Evolutionary conservation across 1,140 invertebrate genomes (phyloP).

Genomic region (Plectrocnemia conspersa): DNA sequence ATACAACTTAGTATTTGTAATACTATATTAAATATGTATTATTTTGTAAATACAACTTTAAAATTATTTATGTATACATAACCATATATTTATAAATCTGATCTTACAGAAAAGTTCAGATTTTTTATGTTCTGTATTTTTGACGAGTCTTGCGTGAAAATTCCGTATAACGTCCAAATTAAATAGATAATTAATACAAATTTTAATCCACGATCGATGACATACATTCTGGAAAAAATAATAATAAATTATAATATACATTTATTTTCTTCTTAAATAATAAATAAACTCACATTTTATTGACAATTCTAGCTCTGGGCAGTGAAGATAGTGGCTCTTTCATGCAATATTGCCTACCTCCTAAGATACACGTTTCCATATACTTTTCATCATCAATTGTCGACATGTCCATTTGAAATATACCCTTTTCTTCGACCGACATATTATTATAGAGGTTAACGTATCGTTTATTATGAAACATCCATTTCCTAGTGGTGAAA

Average conservation of each 20-base stretch:
- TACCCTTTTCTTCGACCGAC: slow-evolving; percentile 52
- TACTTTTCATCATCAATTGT: slow-evolving; percentile 43
- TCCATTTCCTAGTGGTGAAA: slow-evolving; percentile 69
- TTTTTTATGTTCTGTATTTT: too few species aligned
- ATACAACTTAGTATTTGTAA: too few species aligned
- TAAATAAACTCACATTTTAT: background rate
- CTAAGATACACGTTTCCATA: slow-evolving; percentile 46
- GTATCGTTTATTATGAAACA: slow-evolving; percentile 52
- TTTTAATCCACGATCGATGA: slow-evolving; percentile 1
- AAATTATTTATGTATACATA: too few species aligned
- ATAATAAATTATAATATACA: background rate
- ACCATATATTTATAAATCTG: too few species aligned
- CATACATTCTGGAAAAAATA: slow-evolving; percentile 11
- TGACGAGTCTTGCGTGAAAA: too few species aligned
- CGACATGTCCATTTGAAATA: slow-evolving; percentile 55
- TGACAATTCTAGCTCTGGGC: slow-evolving; percentile 6
- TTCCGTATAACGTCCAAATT: slow-evolving; percentile 5
- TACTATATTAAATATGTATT: too few species aligned
- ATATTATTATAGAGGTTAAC: slow-evolving; percentile 54
- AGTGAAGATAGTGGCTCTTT: slow-evolving; percentile 57
- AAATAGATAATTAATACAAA: slow-evolving; percentile 8
- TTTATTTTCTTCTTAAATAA: background rate
- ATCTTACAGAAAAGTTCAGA: too few species aligned
- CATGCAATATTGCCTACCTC: slow-evolving; percentile 55
- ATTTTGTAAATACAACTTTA: too few species aligned